Percentiles rank a stretch among this genome's conserved stretches.
These are phyloP conservation scores for Trichogramma pretiosum DNA, from an alignment of 1,140 invertebrate species.

Conservation along the genomic window DNA sequence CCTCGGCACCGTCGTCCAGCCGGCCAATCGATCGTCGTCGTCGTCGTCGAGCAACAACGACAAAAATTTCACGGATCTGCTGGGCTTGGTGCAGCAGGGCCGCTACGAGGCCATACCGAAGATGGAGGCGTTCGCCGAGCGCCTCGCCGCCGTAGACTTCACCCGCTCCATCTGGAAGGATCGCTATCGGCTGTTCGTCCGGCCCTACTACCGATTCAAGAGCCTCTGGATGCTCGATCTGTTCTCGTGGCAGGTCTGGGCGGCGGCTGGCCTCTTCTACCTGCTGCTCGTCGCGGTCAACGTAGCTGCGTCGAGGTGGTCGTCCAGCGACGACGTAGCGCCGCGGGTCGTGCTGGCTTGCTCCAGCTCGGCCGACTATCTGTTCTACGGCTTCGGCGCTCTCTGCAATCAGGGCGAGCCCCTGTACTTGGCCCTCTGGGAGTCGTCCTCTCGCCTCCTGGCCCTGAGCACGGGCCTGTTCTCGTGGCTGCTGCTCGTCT, in stretches of 20 bases:
- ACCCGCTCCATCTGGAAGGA: background rate
- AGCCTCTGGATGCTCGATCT: slow-evolving; percentile 3
- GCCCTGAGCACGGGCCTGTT: no score
- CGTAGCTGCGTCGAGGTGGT: no score
- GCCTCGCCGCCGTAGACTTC: background rate
- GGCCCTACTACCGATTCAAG: background rate
- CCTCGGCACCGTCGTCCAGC: background rate
- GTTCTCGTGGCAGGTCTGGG: slow-evolving; percentile 3
- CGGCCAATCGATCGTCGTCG: background rate
- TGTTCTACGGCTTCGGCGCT: slow-evolving; percentile 7
- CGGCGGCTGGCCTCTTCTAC: background rate
- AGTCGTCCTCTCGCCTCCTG: no score
- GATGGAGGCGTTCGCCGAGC: background rate
- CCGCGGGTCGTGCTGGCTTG: no score
- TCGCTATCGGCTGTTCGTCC: background rate
- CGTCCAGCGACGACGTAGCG: no score
- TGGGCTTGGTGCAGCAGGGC: background rate
- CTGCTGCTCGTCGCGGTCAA: no score
- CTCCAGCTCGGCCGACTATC: no score
- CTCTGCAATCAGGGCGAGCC: slow-evolving; percentile 10
- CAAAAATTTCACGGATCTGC: background rate
- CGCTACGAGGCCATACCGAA: background rate
- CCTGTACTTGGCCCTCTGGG: no score
- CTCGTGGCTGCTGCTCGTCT: slow-evolving; percentile 2
- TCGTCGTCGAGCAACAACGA: background rate